A percentile compares a stretch with the other conserved stretches of the same genome.
These are phyloP conservation scores for Periophthalmodon schlosseri DNA, from an alignment of 2,113 vertebrate genomes.

Conservation along the genomic window DNA sequence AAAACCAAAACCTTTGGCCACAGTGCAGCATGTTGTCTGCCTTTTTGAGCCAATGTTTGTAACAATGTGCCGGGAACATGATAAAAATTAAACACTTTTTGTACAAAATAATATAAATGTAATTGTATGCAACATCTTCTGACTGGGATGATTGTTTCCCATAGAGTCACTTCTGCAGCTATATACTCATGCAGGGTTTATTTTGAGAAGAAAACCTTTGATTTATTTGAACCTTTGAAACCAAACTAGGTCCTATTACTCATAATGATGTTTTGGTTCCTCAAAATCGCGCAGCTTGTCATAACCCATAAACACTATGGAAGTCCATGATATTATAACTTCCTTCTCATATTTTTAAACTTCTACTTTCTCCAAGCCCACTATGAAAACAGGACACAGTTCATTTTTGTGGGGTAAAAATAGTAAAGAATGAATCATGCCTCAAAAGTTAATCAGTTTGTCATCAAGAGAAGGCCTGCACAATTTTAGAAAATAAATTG, in stretches of 20 bases:
- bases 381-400: background rate
- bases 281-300: conserved; percentile 13
- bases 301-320: conserved; percentile 20
- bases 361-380: conserved; percentile 8
- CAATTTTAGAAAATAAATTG: no score
- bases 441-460: background rate
- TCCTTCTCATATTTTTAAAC: conserved; percentile 29
- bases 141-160: background rate
- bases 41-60: background rate
- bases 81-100: background rate
- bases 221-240: no score
- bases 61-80: background rate
- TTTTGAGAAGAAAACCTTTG: conserved; percentile 26
- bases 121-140: background rate
- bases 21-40: background rate
- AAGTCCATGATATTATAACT: conserved; percentile 10
- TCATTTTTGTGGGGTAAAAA: conserved; percentile 2
- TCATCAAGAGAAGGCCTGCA: no score
- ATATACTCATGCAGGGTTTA: background rate
- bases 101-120: no score
- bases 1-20: background rate
- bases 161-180: background rate
- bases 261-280: conserved; percentile 25
- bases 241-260: conserved; percentile 11
- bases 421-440: background rate